Conservation (phyloP, 2,888 invertebrate species). For the Macrosiphum euphorbiae region DNA sequence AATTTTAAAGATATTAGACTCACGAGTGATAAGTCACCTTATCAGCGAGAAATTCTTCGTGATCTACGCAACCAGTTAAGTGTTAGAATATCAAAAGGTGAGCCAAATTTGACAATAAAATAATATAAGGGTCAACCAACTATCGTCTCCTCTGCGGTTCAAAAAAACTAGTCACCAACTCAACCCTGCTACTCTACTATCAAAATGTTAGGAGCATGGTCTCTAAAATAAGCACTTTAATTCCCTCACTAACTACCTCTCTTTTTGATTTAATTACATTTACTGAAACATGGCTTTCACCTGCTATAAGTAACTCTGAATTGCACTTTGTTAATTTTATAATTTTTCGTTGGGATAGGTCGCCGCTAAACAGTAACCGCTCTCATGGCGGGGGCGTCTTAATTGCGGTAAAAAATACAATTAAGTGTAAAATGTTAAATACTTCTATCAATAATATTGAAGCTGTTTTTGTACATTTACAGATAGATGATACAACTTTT, state of each 20-base stretch:
- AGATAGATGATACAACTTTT: neutral
- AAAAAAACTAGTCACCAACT: conserved; percentile 29
- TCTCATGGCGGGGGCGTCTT: neutral
- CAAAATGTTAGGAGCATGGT: neutral
- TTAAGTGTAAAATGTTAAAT: neutral
- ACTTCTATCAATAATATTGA: neutral
- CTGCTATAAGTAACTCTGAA: neutral
- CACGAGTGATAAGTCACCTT: neutral
- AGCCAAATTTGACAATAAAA: conserved; percentile 26
- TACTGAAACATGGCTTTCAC: conserved; percentile 19
- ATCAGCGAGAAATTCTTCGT: neutral
- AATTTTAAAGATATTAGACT: conserved; percentile 9
- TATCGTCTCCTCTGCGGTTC: neutral
- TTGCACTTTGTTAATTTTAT: neutral
- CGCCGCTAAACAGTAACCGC: neutral
- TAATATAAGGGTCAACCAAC: conserved; percentile 11
- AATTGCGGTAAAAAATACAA: neutral
- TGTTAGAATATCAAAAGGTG: neutral
- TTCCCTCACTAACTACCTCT: neutral
- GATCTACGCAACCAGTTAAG: neutral
- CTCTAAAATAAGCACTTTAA: neutral
- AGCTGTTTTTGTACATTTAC: conserved; percentile 5
- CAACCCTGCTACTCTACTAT: neutral
- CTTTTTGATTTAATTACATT: neutral
- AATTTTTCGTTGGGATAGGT: neutral